Percentiles rank a stretch among this genome's conserved stretches.
Evolutionary conservation across 2,797 vertebrate genomes (phyloP).

Genomic region (Argya squamiceps): DNA sequence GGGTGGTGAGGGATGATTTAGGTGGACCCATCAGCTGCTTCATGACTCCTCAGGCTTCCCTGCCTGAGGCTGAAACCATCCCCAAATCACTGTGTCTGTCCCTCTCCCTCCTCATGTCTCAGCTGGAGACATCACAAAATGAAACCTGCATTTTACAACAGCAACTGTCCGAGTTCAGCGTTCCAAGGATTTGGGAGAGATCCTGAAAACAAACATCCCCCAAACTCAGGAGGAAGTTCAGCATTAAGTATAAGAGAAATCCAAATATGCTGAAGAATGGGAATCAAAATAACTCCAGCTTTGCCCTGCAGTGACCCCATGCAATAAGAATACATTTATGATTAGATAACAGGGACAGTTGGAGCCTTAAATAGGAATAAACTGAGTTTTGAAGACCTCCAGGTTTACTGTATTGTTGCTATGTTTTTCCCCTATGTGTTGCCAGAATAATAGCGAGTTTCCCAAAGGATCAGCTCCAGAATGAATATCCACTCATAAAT

Average conservation of each 20-base stretch:
- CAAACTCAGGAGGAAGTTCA: constrained; percentile 28
- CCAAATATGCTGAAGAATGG: constrained; percentile 24
- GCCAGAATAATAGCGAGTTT: background rate
- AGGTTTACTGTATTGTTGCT: background rate
- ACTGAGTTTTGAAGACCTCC: background rate
- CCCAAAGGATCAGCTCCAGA: background rate
- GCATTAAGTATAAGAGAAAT: constrained; percentile 6
- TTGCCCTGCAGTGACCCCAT: background rate
- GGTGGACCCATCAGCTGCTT: background rate
- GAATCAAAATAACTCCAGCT: constrained; percentile 10
- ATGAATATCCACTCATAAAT: background rate
- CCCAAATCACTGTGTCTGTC: background rate
- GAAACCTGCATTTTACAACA: constrained; percentile 1
- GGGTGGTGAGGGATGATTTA: background rate
- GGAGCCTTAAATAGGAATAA: background rate
- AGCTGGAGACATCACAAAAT: background rate
- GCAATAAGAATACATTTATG: background rate
- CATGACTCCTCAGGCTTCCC: background rate
- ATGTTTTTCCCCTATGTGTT: background rate
- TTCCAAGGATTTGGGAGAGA: constrained; percentile 6
- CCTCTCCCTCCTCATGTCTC: background rate
- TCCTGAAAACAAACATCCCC: constrained; percentile 26
- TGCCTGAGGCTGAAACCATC: background rate
- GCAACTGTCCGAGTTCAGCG: background rate
- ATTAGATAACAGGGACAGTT: background rate